Base-by-base conservation (phyloP, 2,888 invertebrate species). In the Scaptodrosophila latifasciaeformis region DNA sequence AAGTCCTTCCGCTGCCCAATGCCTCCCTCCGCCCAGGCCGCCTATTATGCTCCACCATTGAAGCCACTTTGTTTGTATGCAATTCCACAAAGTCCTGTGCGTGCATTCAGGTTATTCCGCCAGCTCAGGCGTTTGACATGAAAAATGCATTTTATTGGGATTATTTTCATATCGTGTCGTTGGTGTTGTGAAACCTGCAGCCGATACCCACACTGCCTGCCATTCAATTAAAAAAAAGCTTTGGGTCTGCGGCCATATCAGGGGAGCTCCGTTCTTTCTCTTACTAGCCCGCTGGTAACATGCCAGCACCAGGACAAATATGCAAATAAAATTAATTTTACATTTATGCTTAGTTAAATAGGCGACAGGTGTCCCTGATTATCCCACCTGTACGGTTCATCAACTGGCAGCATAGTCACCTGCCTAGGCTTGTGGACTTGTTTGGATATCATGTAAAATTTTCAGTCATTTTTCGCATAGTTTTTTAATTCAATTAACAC, bases 81-180 rank as follows among this genome's bases (percentile, higher is more conserved):
- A 80, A 77, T 75, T 75, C 62, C 76, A 47, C 53, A 77, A 75
- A 76, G 69, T 76, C 81, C 81, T 78, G 81, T 78, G 75, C 81
- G 81, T 81, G 81, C 82, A 80, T 62, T 82, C 78, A 60, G 74
- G 70, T 80, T 80, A 76, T 71, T 82, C 67, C 67, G 65, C 54
- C 74, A 71, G 82, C 81, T 81, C 81, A 81, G 66, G 67, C 76
- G 67, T 72, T 78, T 76, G 81, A 74, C 83, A 81, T 82, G 83
- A 82, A 81, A 82, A 82, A 68, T 80, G 81, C 80, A 82, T 81
- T 82, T 71, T 78, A 78, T 80, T 68, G 69, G 78, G 74, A 82
- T 81, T 81, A 80, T 82, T 77, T 71, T 65, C 5, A 76, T 72
- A 76, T 68, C 62, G 62, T 31, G 31, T 31, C 10, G 31, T 30